These are phyloP conservation scores for Xiphorhynchus elegans DNA, from an alignment of 2,113 vertebrate species.

Conservation along the genomic window DNA sequence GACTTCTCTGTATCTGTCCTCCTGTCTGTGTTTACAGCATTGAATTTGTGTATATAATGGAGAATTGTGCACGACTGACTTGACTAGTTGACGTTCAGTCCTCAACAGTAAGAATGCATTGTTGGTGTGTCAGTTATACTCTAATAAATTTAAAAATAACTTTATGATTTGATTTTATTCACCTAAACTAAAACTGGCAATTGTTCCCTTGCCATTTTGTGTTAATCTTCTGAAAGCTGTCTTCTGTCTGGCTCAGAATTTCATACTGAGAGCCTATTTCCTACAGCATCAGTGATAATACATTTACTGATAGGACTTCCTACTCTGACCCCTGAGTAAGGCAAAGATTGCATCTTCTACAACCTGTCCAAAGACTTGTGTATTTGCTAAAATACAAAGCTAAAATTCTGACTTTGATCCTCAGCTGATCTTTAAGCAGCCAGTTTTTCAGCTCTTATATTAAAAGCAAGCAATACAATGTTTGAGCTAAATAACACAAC, in stretches of 20 bases:
- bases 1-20: neutral
- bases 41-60: neutral
- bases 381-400: neutral
- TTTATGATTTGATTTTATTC: neutral
- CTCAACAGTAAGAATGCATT: neutral
- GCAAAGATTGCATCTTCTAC: neutral
- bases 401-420: neutral
- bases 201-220: neutral
- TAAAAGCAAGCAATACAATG: neutral
- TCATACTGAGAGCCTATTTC: neutral
- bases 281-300: neutral
- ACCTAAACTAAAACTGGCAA: neutral
- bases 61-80: neutral
- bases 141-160: conserved; percentile 4
- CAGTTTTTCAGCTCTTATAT: neutral
- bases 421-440: neutral
- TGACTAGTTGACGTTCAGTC: neutral
- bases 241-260: neutral
- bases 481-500: neutral
- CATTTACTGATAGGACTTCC: fast-evolving
- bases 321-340: neutral
- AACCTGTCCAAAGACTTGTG: neutral
- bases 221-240: neutral
- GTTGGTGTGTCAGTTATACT: neutral
- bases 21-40: neutral